Percentiles rank a stretch among this genome's conserved stretches.
Evolutionary conservation across 2,888 invertebrate genomes (phyloP).

Genomic region (Sinhomidia bicolor): DNA sequence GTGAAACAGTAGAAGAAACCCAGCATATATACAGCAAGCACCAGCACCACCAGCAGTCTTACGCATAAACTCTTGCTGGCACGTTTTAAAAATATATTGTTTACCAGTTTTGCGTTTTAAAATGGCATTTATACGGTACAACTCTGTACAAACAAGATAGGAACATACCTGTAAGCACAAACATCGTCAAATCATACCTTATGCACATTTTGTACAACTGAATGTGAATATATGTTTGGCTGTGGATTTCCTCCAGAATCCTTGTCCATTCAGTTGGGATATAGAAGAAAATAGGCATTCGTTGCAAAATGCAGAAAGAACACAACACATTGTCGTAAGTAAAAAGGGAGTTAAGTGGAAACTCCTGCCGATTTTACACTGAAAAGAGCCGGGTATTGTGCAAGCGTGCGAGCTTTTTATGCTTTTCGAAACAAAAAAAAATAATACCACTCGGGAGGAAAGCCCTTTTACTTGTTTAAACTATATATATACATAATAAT

Average conservation of each 20-base stretch:
- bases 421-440: constrained; percentile 10
- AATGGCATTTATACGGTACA: not conserved
- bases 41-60: too few relatives aligned
- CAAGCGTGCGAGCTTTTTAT: not conserved
- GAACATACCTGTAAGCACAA: not conserved
- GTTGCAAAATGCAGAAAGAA: not conserved
- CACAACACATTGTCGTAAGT: not conserved
- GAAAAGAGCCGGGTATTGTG: constrained; percentile 45
- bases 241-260: not conserved
- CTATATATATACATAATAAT: not conserved
- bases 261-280: constrained; percentile 21
- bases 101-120: not conserved
- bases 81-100: not conserved
- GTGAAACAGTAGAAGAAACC: not conserved
- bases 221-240: not conserved
- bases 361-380: constrained; percentile 64
- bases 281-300: not conserved
- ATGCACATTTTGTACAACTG: too few relatives aligned
- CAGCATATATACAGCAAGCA: too few relatives aligned
- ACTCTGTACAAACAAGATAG: too few relatives aligned
- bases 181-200: too few relatives aligned
- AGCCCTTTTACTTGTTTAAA: not conserved
- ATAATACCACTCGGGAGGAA: not conserved
- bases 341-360: constrained; percentile 40
- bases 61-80: not conserved